Percentiles rank a stretch among this genome's conserved stretches.
phyloP scores from a whole-genome alignment of 2,113 vertebrate species.

The Heterochromis multidens region DNA sequence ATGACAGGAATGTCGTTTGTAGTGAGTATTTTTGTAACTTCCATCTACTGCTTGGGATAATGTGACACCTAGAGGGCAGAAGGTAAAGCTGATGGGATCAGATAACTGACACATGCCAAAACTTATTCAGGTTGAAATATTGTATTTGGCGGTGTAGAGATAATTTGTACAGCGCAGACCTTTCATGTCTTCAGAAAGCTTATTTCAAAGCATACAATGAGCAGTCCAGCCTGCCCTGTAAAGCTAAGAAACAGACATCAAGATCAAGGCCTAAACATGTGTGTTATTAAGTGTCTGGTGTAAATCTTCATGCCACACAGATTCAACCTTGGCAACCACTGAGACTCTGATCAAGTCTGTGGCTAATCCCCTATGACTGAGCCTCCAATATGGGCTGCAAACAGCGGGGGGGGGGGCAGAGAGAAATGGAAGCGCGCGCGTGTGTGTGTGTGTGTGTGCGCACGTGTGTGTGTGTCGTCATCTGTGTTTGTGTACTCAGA shows the following conservation, averaged over 20 bases:
- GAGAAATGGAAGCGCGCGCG: background rate
- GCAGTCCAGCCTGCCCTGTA: background rate
- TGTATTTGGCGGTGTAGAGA: background rate
- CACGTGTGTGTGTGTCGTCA: constrained; percentile 4
- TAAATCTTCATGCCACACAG: constrained; percentile 58
- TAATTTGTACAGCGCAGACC: background rate
- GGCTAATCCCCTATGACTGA: constrained; percentile 67
- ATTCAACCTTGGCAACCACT: constrained; percentile 50
- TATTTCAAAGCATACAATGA: constrained; percentile 1
- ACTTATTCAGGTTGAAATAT: background rate
- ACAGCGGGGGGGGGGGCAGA: constrained; percentile 8
- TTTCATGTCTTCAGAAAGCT: background rate
- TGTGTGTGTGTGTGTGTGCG: background rate
- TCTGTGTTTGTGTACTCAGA: constrained; percentile 27
- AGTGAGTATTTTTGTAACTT: constrained; percentile 4
- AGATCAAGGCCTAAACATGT: constrained; percentile 29
- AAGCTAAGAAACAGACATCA: constrained; percentile 45
- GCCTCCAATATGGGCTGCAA: constrained; percentile 50
- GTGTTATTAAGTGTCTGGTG: constrained; percentile 63
- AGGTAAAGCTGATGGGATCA: constrained; percentile 17
- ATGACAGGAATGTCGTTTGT: background rate
- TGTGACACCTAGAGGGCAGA: background rate
- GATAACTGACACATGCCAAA: constrained; percentile 15
- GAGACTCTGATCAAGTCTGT: constrained; percentile 68
- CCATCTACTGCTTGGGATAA: background rate